phyloP scores from a whole-genome alignment of 2,113 vertebrate species.

The Calonectris borealis region DNA sequence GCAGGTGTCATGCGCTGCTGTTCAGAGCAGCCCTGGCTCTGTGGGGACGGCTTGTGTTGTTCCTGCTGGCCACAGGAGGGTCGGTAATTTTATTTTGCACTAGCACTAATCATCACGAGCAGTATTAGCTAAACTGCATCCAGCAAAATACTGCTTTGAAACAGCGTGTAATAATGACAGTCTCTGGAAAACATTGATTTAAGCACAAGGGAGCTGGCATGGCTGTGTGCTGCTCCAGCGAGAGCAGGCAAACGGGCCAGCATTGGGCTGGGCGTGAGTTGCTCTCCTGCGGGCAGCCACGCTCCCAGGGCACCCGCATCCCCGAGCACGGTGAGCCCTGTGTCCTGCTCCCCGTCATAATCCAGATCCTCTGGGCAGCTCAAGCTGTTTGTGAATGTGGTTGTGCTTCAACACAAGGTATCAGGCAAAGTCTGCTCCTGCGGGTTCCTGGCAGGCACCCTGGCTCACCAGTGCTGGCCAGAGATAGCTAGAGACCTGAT shows the following conservation, averaged over 20 bases:
- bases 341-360: not conserved
- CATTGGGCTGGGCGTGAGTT: rapidly evolving
- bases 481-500: rapidly evolving
- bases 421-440: rapidly evolving
- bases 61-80: not conserved
- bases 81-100: not conserved
- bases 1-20: not conserved
- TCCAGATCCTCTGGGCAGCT: not conserved
- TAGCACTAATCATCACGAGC: not conserved
- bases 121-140: not conserved
- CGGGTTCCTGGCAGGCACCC: not conserved
- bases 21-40: not conserved
- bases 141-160: not conserved
- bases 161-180: not conserved
- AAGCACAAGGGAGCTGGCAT: not conserved
- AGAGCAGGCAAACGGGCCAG: rapidly evolving
- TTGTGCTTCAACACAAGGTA: not conserved
- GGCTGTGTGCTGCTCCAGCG: not conserved
- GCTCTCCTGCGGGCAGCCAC: not conserved
- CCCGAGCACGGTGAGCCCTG: rapidly evolving
- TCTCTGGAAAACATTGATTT: not conserved
- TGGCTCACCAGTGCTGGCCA: rapidly evolving
- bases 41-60: rapidly evolving
- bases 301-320: too few species aligned
- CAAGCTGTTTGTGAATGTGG: rapidly evolving